These are phyloP conservation scores for Montifringilla adamsi DNA, from an alignment of 2,113 vertebrate species.

Conservation along the genomic window DNA sequence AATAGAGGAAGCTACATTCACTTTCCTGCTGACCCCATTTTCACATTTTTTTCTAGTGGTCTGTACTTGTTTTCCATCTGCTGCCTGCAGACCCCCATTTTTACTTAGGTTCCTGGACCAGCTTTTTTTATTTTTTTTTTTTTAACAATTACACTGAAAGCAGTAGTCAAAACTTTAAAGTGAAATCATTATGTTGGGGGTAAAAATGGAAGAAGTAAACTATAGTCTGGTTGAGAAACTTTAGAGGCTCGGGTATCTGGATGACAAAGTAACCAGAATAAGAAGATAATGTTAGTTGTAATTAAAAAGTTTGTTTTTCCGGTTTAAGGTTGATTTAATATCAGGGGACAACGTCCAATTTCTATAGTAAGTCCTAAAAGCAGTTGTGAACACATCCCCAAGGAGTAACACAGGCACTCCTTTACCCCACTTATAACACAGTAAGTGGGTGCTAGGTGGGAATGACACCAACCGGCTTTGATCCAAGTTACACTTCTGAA, in stretches of 20 bases:
- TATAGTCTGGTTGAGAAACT: neutral
- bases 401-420: neutral
- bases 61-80: neutral
- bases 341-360: neutral
- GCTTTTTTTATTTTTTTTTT: neutral
- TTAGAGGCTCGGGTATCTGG: neutral
- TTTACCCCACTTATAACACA: neutral
- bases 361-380: neutral
- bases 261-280: neutral
- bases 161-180: neutral
- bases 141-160: neutral
- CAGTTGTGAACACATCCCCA: neutral
- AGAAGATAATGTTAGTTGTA: neutral
- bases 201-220: neutral
- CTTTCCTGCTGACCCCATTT: neutral
- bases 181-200: neutral
- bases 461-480: neutral
- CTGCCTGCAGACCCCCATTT: neutral
- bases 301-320: neutral
- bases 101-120: neutral
- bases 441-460: neutral
- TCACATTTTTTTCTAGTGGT: neutral
- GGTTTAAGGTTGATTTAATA: neutral
- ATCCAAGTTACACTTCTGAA: neutral
- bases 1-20: neutral